Evolutionary conservation across 1,140 invertebrate species (phyloP).

Genomic region (Bombus superbus): DNA sequence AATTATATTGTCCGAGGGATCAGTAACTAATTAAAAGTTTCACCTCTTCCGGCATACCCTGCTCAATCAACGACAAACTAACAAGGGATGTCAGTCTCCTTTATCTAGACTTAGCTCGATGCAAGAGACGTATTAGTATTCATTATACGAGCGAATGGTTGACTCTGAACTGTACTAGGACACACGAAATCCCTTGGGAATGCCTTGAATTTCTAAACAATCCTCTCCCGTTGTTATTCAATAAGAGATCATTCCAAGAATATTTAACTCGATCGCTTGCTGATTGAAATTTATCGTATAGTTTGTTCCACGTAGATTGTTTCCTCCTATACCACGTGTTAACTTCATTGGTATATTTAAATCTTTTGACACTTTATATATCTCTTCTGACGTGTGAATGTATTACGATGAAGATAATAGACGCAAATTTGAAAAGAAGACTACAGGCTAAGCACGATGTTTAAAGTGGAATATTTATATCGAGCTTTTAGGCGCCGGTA

Average conservation of each 20-base stretch:
- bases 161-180: conserved; percentile 28
- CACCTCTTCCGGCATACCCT: conserved; percentile 37
- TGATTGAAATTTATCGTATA: not conserved
- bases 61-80: conserved; percentile 51
- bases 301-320: not conserved
- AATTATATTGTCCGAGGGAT: conserved; percentile 65
- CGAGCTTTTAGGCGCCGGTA: too few relatives aligned
- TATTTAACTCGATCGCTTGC: not conserved
- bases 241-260: conserved; percentile 7
- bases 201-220: conserved; percentile 36
- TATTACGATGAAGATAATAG: too few relatives aligned
- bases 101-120: conserved; percentile 43
- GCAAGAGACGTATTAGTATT: conserved; percentile 54
- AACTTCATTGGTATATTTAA: too few relatives aligned
- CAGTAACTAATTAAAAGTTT: conserved; percentile 77
- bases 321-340: not conserved
- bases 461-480: too few relatives aligned
- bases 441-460: too few relatives aligned
- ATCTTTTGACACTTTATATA: too few relatives aligned
- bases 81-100: conserved; percentile 50
- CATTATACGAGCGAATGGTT: conserved; percentile 55
- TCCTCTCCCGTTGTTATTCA: conserved; percentile 9
- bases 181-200: conserved; percentile 15
- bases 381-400: too few relatives aligned
- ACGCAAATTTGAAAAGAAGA: too few relatives aligned